These are phyloP conservation scores for Panorpa germanica DNA, from an alignment of 2,888 invertebrate species.

Conservation along the genomic window DNA sequence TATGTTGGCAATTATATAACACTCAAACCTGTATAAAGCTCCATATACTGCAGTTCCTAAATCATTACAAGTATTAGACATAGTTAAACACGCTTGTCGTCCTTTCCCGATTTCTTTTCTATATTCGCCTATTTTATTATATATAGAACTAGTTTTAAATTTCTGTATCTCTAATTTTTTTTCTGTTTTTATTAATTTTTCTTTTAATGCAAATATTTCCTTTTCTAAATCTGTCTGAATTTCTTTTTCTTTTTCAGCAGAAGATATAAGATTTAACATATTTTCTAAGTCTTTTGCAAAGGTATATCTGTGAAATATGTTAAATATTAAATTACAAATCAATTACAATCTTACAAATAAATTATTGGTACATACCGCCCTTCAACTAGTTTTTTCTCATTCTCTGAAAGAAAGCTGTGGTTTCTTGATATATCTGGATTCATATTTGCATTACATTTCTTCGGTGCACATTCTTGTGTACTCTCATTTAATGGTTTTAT, in stretches of 20 bases:
- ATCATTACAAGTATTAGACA: conserved; percentile 15
- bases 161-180: conserved; percentile 17
- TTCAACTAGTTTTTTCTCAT: too few relatives aligned
- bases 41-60: conserved; percentile 18
- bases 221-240: conserved; percentile 17
- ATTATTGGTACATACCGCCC: too few relatives aligned
- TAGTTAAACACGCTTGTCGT: not conserved
- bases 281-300: too few relatives aligned
- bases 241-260: conserved; percentile 19
- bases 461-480: too few relatives aligned
- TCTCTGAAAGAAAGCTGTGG: too few relatives aligned
- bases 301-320: too few relatives aligned
- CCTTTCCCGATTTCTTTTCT: conserved; percentile 17
- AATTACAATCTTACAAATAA: too few relatives aligned
- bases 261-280: too few relatives aligned
- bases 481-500: too few relatives aligned
- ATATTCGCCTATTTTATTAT: conserved; percentile 19
- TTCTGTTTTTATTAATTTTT: conserved; percentile 17
- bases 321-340: too few relatives aligned
- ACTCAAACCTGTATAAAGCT: conserved; percentile 16
- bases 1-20: not conserved
- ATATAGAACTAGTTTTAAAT: conserved; percentile 17
- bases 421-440: too few relatives aligned
- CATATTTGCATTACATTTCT: too few relatives aligned
- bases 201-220: conserved; percentile 18